A percentile compares a stretch with the other conserved stretches of the same genome.
Conservation (phyloP, 1,140 invertebrate genomes). For the Drosophila yakuba region DNA sequence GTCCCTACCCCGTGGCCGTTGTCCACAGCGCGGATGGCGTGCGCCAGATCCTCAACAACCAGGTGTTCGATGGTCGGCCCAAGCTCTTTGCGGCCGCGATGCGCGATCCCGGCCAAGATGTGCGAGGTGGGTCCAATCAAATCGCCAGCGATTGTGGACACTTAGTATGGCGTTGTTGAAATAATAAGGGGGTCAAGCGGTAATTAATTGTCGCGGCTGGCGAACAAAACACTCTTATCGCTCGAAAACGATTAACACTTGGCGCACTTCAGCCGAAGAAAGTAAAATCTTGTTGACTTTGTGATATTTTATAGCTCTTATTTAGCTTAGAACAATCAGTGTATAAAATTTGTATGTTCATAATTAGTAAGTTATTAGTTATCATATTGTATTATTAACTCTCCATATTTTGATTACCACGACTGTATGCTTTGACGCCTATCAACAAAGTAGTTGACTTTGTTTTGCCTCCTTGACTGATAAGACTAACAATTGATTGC, state of each 20-base stretch:
- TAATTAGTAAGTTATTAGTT: too few relatives aligned
- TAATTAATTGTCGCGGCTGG: constrained; percentile 24
- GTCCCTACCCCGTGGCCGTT: constrained; percentile 71
- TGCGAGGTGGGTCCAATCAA: constrained; percentile 71
- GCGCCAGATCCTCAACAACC: constrained; percentile 82
- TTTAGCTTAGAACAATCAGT: too few relatives aligned
- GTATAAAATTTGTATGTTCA: too few relatives aligned
- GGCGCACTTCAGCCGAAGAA: constrained; percentile 9
- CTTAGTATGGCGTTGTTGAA: constrained; percentile 4
- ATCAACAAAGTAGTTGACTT: too few relatives aligned
- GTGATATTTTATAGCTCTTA: not conserved
- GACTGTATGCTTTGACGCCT: too few relatives aligned
- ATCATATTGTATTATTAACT: not conserved
- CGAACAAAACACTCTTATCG: constrained; percentile 29
- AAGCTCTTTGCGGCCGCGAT: constrained; percentile 35
- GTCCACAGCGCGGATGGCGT: constrained; percentile 82
- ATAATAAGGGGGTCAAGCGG: constrained; percentile 26
- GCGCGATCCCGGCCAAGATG: constrained; percentile 65
- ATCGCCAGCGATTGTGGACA: not conserved
- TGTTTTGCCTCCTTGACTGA: not conserved
- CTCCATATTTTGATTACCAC: not conserved
- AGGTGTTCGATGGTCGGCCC: constrained; percentile 85
- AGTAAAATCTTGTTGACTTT: not conserved
- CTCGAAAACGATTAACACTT: not conserved
- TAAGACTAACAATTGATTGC: not conserved